phyloP scores from a whole-genome alignment of 2,113 vertebrate genomes.

The Thalassarche chlororhynchos region DNA sequence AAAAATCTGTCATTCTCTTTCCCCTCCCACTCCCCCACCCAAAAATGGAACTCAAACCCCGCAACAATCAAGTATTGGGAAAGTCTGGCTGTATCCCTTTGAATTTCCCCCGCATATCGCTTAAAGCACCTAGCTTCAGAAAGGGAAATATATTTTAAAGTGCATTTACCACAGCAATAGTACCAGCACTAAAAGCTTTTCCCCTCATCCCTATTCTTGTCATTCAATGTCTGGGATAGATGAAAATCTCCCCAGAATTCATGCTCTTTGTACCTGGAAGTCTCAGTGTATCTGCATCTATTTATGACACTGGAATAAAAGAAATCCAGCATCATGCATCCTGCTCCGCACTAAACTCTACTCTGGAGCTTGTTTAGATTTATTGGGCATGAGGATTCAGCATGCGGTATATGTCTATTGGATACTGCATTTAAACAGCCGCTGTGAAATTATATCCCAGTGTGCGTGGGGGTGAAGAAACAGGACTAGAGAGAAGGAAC shows the following conservation, averaged over 20 bases:
- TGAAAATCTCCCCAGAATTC: neutral
- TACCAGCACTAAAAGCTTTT: conserved; percentile 52
- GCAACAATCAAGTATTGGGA: neutral
- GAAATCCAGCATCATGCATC: neutral
- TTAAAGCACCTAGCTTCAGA: conserved; percentile 33
- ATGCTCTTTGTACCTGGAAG: conserved; percentile 41
- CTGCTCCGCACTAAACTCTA: conserved; percentile 55
- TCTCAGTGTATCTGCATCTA: conserved; percentile 30
- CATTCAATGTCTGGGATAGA: neutral
- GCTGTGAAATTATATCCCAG: conserved; percentile 14
- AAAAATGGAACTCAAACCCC: neutral
- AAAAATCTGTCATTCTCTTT: neutral
- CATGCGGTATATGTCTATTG: conserved; percentile 32
- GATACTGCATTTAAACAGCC: conserved; percentile 35
- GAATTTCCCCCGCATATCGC: neutral
- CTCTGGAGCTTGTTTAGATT: conserved; percentile 46
- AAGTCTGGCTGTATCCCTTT: conserved; percentile 11
- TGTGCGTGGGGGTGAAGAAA: neutral
- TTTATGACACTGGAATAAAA: neutral
- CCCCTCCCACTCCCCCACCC: neutral
- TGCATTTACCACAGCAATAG: conserved; percentile 67
- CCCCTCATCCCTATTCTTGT: neutral
- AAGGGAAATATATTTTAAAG: conserved; percentile 57
- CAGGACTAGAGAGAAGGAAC: neutral
- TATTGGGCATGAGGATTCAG: conserved; percentile 58